Evolutionary conservation across 2,113 vertebrate species (phyloP), one percentile per base, ranked within the genome.

Genomic region (Sitta europaea): DNA sequence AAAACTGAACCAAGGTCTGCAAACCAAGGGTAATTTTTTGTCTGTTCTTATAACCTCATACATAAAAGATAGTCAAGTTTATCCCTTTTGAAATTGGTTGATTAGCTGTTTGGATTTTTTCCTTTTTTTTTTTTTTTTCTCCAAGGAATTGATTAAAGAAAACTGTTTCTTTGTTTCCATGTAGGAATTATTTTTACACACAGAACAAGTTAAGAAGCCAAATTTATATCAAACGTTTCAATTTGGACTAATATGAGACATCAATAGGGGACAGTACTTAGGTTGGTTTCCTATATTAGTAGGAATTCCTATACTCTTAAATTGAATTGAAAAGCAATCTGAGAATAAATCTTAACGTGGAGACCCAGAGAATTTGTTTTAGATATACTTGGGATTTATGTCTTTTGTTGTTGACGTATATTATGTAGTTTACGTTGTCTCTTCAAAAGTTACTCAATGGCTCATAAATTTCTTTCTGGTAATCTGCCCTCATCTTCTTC

Each of bases 401-500:
- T 14, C 33, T 59, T 84, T 86, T 75, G 28, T 83, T 91, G 35
- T 68, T 96, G 71, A 89, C 79, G 55, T 72, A 62, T 83, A 89
- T 95, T 83, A 71, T 48, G 42, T 13, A 82, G 42, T 24, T 84
- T 91, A 61, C 40, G 7, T 11, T 81, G 31, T 47, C 16, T 73
- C 42, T 86, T 33, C 81, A 73, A 81, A 91, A 86, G 38, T 81
- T 79, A 80, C n/a, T 48, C 35, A 75, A 48, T 53, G 29, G 84
- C 73, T 96, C 71, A 51, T 80, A 78, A 55, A 94, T 88, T 94
- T 96, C 36, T 57, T 95, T 94, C 68, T 75, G 68, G 90, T 71
- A 95, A 91, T 89, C 54, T 94, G 55, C 35, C 62, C 40, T 96
- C 86, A 80, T 86, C 73, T 76, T 70, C 50, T 90, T 95, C 94